Base-by-base conservation (phyloP, 2,797 vertebrate genomes). In the Bufotes viridis region DNA sequence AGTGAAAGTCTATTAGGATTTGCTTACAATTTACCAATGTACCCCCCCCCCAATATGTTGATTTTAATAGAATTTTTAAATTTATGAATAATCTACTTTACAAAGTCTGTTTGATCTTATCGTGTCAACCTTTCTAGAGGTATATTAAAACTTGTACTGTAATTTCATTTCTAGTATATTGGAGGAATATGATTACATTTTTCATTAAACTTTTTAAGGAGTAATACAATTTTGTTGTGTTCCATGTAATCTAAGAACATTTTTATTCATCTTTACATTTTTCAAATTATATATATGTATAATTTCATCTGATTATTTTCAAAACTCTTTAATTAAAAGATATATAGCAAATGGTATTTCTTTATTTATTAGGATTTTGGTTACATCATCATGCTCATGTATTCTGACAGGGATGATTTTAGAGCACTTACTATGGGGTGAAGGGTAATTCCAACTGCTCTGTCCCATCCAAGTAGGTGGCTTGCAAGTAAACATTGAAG, bases 41-140 rank as follows among this genome's bases (percentile, higher is more conserved):
- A 14, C 76, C 76, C 18, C 12, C 76, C 76, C 18, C 12, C 24
- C 60, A 79, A 79, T 79, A 57, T 60, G 58, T 85, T 17, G 24
- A 20, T 74, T 87, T 88, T 61, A 83, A 79, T 88, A 29, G 80
- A 84, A 88, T 18, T 75, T 70, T 65, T 34, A 18, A 65, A 60
- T 53, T 81, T 61, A 70, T 87, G 69, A 84, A 87, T 83, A 87
- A 79, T 88, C 57, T 74, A 2, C 58, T 63, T 61, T 85, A 72
- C 74, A 80, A 55, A 70, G 29, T 70, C 20, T 72, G 17, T 87
- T 81, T 81, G 22, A 75, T 87, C 24, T 76, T 87, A 51, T 81
- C 61, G 34, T 55, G 75, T 81, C 6, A 24, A 82, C 34, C 49
- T 75, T 69, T 63, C 78, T 82, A 26, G 60, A 61, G 34, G 10